A percentile compares a stretch with the other conserved stretches of the same genome.
Evolutionary conservation across 2,797 vertebrate species (phyloP).

Genomic region (Xerus rutilus): DNA sequence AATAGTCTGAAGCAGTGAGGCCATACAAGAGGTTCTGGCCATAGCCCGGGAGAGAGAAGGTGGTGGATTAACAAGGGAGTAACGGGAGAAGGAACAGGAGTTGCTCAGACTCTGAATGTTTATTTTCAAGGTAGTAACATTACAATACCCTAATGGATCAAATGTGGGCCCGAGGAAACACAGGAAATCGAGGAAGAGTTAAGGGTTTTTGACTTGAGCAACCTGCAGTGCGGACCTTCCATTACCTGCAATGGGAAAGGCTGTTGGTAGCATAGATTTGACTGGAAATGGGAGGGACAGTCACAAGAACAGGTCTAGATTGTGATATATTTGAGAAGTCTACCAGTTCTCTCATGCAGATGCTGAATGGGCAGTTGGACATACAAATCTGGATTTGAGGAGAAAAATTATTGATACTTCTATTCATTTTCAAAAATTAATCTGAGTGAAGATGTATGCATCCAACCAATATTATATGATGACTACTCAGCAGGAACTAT

Average conservation of each 20-base stretch:
- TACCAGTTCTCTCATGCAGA: not conserved
- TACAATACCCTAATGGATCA: not conserved
- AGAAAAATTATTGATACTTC: not conserved
- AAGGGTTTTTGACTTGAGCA: not conserved
- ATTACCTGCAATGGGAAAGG: not conserved
- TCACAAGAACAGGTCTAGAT: not conserved
- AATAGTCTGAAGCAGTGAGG: not conserved
- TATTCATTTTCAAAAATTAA: not conserved
- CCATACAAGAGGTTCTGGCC: no score
- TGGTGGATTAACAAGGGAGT: rapidly evolving
- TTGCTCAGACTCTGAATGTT: not conserved
- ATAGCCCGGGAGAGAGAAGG: not conserved
- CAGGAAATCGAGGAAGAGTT: not conserved
- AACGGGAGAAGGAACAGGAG: not conserved
- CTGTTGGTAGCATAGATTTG: no score
- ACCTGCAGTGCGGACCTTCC: not conserved
- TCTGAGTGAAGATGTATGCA: not conserved
- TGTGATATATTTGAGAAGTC: not conserved
- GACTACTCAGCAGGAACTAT: not conserved
- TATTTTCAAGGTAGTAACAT: not conserved
- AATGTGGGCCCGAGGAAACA: not conserved
- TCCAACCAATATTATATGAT: not conserved
- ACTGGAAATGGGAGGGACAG: rapidly evolving
- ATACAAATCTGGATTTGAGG: not conserved
- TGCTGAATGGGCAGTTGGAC: no score